Conservation (phyloP, 2,888 invertebrate species). For the Hemaris fuciformis region DNA sequence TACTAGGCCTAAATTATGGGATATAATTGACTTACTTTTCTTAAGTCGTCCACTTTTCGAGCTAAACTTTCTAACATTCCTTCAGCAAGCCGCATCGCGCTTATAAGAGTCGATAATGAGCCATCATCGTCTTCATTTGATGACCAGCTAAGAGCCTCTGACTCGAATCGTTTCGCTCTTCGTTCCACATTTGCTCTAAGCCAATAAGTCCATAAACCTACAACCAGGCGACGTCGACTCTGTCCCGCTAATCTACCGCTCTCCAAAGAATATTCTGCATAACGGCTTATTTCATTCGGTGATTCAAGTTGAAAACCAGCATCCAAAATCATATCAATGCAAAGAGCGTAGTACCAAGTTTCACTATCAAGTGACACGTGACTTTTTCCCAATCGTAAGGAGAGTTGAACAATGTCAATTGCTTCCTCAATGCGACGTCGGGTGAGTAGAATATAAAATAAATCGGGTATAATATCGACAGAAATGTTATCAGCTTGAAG, state of each 20-base stretch:
- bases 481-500: slow-evolving; percentile 64
- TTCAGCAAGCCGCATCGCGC: slow-evolving; percentile 65
- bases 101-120: slow-evolving; percentile 54
- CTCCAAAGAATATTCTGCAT: slow-evolving; percentile 55
- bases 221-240: slow-evolving; percentile 55
- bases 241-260: slow-evolving; percentile 46
- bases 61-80: slow-evolving; percentile 73
- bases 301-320: slow-evolving; percentile 79
- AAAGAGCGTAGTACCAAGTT: slow-evolving; percentile 81
- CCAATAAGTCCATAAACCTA: slow-evolving; percentile 73
- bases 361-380: slow-evolving; percentile 51
- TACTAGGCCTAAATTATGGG: neutral
- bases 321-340: slow-evolving; percentile 80
- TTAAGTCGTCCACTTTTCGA: slow-evolving; percentile 68
- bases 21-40: slow-evolving; percentile 49
- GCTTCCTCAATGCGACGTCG: slow-evolving; percentile 74
- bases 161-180: slow-evolving; percentile 64
- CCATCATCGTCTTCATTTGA: slow-evolving; percentile 47
- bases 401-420: slow-evolving; percentile 64
- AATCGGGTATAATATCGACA: slow-evolving; percentile 67
- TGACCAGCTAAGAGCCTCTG: slow-evolving; percentile 62
- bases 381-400: slow-evolving; percentile 45
- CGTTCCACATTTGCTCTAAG: slow-evolving; percentile 55
- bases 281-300: slow-evolving; percentile 64
- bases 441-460: slow-evolving; percentile 65